These are phyloP conservation scores for Habrosyne pyritoides DNA, from an alignment of 2,888 invertebrate genomes.

Conservation along the genomic window DNA sequence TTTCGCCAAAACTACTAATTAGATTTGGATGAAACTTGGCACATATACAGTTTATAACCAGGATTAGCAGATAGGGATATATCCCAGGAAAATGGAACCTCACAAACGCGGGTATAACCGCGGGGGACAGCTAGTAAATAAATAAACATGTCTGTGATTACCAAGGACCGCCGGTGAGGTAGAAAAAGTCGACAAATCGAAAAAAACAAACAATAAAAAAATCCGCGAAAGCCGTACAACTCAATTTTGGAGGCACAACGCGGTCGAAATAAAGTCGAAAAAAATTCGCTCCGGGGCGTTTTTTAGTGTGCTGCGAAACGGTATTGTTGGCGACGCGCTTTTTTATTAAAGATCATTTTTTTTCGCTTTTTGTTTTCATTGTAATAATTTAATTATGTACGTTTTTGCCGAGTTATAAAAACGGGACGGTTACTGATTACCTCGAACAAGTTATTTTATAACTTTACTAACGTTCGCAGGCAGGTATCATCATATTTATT, in stretches of 20 bases:
- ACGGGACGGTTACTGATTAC: neutral
- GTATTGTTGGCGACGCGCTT: conserved; percentile 10
- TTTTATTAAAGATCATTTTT: conserved; percentile 6
- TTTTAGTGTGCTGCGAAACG: conserved; percentile 50
- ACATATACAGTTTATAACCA: too few relatives aligned
- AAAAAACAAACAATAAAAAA: conserved; percentile 48
- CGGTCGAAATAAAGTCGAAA: conserved; percentile 70
- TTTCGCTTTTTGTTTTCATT: conserved; percentile 1
- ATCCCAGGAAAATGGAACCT: neutral
- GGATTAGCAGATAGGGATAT: too few relatives aligned
- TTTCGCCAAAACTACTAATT: too few relatives aligned
- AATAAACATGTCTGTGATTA: conserved; percentile 77
- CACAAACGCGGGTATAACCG: conserved; percentile 1
- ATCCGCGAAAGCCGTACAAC: conserved; percentile 73
- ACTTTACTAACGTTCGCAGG: neutral
- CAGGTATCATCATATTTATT: neutral
- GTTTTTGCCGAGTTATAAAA: neutral
- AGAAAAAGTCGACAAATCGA: conserved; percentile 64
- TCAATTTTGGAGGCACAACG: conserved; percentile 80
- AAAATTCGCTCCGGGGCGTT: conserved; percentile 58
- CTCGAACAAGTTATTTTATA: conserved; percentile 7
- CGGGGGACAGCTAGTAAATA: conserved; percentile 60
- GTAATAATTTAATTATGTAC: neutral
- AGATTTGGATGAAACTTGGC: too few relatives aligned
- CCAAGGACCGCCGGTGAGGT: conserved; percentile 71